Evolutionary conservation across 2,888 invertebrate genomes (phyloP).

Genomic region (Spilarctia lutea): DNA sequence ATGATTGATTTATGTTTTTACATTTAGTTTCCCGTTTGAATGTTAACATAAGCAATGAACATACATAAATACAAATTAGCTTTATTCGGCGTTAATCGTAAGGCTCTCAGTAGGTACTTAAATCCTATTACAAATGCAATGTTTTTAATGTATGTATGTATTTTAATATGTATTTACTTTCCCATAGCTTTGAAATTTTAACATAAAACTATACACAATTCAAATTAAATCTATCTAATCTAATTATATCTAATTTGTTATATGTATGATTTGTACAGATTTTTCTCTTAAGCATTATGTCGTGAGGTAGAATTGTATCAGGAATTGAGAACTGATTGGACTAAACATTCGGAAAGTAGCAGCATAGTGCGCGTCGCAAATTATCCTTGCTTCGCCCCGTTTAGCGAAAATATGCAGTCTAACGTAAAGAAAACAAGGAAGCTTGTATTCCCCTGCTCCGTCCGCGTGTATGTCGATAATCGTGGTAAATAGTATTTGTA

Average conservation of each 20-base stretch:
- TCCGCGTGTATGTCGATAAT: too few relatives aligned
- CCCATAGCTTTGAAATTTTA: background rate
- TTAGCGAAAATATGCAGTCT: conserved; percentile 38
- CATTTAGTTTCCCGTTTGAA: background rate
- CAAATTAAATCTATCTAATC: too few relatives aligned
- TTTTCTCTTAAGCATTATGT: background rate
- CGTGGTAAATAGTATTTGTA: too few relatives aligned
- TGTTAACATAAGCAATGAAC: background rate
- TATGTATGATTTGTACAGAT: background rate
- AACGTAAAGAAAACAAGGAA: conserved; percentile 22
- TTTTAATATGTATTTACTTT: too few relatives aligned
- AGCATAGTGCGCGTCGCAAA: conserved; percentile 67
- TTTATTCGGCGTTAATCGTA: too few relatives aligned
- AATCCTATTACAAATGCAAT: too few relatives aligned
- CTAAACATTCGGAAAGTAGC: conserved; percentile 64
- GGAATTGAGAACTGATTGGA: background rate
- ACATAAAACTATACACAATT: background rate
- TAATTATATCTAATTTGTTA: too few relatives aligned
- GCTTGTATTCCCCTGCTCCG: too few relatives aligned
- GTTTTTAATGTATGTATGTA: too few relatives aligned
- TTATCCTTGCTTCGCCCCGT: conserved; percentile 76
- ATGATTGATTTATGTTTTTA: background rate
- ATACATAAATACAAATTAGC: too few relatives aligned
- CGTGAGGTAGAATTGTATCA: conserved; percentile 40
- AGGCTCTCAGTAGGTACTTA: too few relatives aligned